Percentiles rank a stretch among this genome's conserved stretches.
Evolutionary conservation across 2,797 vertebrate genomes (phyloP).

Genomic region (Karalla daura): DNA sequence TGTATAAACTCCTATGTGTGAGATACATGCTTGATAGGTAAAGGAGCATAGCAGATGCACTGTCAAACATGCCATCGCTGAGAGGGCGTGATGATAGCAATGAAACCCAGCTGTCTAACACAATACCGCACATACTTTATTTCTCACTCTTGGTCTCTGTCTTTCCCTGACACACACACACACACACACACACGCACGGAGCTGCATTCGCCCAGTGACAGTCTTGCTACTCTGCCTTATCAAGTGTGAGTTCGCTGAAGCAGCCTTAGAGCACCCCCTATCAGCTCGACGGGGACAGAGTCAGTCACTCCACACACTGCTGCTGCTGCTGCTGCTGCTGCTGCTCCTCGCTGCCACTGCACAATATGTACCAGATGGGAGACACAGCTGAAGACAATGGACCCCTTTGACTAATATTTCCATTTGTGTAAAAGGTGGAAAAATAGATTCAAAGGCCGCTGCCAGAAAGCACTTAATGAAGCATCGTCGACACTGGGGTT

Average conservation of each 20-base stretch:
- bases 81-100: slow-evolving; percentile 65
- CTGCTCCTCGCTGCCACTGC: slow-evolving; percentile 55
- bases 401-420: slow-evolving; percentile 71
- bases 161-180: not conserved
- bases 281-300: slow-evolving; percentile 80
- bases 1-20: slow-evolving; percentile 63
- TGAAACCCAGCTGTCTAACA: slow-evolving; percentile 71
- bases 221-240: slow-evolving; percentile 65
- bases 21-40: slow-evolving; percentile 69
- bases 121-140: slow-evolving; percentile 61
- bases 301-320: slow-evolving; percentile 63
- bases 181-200: slow-evolving; percentile 17
- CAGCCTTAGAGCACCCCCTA: slow-evolving; percentile 96
- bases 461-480: slow-evolving; percentile 24
- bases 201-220: slow-evolving; percentile 53
- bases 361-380: slow-evolving; percentile 77
- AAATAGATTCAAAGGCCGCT: slow-evolving; percentile 24
- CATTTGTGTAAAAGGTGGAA: slow-evolving; percentile 56
- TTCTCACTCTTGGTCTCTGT: slow-evolving; percentile 41
- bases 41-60: slow-evolving; percentile 61
- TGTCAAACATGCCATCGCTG: slow-evolving; percentile 71
- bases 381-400: slow-evolving; percentile 70
- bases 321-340: slow-evolving; percentile 52
- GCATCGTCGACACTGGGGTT: too few relatives aligned
- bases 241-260: slow-evolving; percentile 71